These are phyloP conservation scores for Pimephales promelas DNA, from an alignment of 2,113 vertebrate species.

Conservation along the genomic window DNA sequence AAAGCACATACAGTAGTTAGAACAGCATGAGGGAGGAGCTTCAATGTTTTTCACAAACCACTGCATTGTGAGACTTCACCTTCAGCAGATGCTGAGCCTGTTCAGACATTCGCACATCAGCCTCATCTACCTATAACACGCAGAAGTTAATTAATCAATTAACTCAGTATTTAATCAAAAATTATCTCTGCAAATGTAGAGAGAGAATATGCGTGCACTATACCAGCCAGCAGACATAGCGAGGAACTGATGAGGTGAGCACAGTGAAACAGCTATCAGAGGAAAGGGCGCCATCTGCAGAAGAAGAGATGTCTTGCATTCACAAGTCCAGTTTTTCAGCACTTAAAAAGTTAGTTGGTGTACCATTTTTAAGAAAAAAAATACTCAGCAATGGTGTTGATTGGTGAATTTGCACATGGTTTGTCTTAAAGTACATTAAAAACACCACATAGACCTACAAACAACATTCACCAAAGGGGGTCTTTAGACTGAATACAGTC, in stretches of 20 bases:
- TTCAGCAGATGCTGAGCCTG: constrained; percentile 80
- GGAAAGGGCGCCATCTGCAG: constrained; percentile 87
- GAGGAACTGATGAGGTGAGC: constrained; percentile 85
- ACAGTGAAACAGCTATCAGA: constrained; percentile 85
- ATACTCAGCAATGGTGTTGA: too few species aligned
- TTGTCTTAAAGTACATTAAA: too few species aligned
- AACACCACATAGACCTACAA: too few species aligned
- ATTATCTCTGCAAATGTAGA: neutral
- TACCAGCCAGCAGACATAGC: constrained; percentile 90
- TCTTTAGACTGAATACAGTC: neutral
- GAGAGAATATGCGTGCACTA: neutral
- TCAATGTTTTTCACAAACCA: neutral
- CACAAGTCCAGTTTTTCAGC: neutral
- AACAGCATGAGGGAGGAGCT: neutral
- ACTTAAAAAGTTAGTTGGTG: too few species aligned
- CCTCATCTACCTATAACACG: constrained; percentile 85
- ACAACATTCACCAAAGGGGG: neutral
- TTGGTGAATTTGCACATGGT: too few species aligned
- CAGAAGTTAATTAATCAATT: neutral
- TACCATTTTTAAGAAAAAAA: too few species aligned
- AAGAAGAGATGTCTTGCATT: constrained; percentile 49
- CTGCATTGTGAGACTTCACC: constrained; percentile 63
- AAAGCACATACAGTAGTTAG: neutral
- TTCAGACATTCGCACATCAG: constrained; percentile 88
- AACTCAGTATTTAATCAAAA: neutral